Conservation (phyloP, 2,888 invertebrate species). For the Andrena haemorrhoa region DNA sequence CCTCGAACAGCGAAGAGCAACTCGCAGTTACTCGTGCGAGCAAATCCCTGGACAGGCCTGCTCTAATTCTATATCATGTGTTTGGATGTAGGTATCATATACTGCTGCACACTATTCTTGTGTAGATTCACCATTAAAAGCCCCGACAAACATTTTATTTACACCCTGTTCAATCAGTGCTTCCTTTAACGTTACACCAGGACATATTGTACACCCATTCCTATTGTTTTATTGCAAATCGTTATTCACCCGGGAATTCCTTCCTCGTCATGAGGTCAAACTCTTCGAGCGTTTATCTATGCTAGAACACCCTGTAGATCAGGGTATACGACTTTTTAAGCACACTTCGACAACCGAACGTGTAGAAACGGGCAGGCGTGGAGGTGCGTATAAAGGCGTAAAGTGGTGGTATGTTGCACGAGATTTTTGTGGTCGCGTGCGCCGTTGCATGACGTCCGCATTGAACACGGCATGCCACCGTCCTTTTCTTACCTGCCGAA, state of each 20-base stretch:
- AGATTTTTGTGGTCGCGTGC: conserved; percentile 78
- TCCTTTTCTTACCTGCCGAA: conserved; percentile 73
- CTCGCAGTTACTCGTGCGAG: no score
- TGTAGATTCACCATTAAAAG: no score
- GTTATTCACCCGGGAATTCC: background rate
- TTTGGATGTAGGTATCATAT: no score
- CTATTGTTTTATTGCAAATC: background rate
- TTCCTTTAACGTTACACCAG: no score
- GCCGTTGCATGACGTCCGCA: conserved; percentile 76
- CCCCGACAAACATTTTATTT: no score
- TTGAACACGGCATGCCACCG: conserved; percentile 72
- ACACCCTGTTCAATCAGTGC: no score
- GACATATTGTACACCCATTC: background rate
- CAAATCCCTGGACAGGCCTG: no score
- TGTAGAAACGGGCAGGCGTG: conserved; percentile 24
- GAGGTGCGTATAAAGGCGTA: conserved; percentile 53
- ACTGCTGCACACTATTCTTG: no score
- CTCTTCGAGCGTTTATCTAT: background rate
- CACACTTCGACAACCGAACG: conserved; percentile 26
- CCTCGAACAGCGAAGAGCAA: no score
- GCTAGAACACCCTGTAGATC: conserved; percentile 15
- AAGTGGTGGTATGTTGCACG: conserved; percentile 58
- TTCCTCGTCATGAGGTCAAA: background rate
- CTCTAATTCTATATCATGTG: no score
- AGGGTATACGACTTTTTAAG: conserved; percentile 16